These are phyloP conservation scores for Pollimyrus isidori DNA, from an alignment of 2,113 vertebrate genomes.

Conservation along the genomic window DNA sequence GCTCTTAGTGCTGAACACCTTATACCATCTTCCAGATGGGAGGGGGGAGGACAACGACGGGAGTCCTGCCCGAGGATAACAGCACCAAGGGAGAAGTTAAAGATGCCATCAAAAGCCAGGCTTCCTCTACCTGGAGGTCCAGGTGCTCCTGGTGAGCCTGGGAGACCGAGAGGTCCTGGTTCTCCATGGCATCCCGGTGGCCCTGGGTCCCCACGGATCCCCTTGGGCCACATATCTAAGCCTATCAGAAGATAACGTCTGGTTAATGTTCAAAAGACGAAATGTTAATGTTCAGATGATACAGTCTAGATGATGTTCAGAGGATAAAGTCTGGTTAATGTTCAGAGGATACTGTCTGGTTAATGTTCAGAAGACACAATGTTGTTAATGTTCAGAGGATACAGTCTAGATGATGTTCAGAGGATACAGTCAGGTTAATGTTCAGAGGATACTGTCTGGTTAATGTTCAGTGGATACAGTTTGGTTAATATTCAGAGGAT, in stretches of 20 bases:
- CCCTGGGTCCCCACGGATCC: not conserved
- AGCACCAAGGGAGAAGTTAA: not conserved
- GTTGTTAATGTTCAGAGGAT: not conserved
- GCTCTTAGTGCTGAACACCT: not conserved
- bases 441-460: not conserved
- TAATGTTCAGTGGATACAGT: not conserved
- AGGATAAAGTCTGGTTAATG: not conserved
- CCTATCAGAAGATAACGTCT: not conserved
- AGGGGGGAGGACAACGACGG: not conserved
- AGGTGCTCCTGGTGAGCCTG: conserved; percentile 33
- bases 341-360: not conserved
- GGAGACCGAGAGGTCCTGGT: not conserved
- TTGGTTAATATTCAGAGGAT: not conserved
- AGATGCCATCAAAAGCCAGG: not conserved
- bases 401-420: not conserved
- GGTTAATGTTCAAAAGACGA: not conserved
- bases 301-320: not conserved
- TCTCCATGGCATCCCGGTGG: not conserved
- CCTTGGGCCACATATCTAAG: not conserved
- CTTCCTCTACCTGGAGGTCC: conserved; percentile 43
- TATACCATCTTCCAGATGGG: not conserved
- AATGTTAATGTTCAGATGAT: no score
- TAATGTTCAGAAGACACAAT: not conserved
- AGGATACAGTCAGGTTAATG: no score
- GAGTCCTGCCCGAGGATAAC: not conserved